Base-by-base conservation (phyloP, 1,140 invertebrate genomes). In the Cyclina sinensis region DNA sequence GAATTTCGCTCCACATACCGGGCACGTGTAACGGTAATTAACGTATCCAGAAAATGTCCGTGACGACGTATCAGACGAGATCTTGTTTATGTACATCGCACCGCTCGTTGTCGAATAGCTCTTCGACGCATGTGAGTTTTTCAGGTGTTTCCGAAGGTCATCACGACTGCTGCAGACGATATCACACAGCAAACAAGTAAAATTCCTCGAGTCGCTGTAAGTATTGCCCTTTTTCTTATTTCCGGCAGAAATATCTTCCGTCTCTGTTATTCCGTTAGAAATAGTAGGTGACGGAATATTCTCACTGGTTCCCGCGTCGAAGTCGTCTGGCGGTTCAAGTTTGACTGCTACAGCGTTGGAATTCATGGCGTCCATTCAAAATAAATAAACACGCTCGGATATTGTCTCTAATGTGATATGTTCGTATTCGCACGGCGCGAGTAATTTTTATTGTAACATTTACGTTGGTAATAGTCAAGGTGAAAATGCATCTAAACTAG, bases 1-100 rank as follows among this genome's bases (percentile, higher is more conserved):
- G 86, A 88, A 88, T 62, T 88, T 88, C 12, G 86, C 86, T 30
- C 80, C 68, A 76, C 86, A 88, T 16, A 39, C 35, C 16, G 62
- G 30, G 37, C 86, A 88, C 5, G 86, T 74, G n/a, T 88, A 88
- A 18, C 86, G 37, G 57, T 82, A 82, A 62, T 88, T 82, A 5
- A 88, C 59, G 39, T 82, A 82, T 35, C 68, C 51, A 0, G 86
- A 54, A 57, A 82, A 46, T 32, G n/a, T 62, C 18, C 46, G 32
- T 0, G 39, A 0, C 1, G 32, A 14, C 5, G 24, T 18, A 39
- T 82, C 86, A 9, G 46, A 37, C 46, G 85, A 65, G 39, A 80
- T 18, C 9, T 43, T 68, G 14, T 37, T 46, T 7, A 54, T 16
- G 37, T 76, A 70, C 48, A 54, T 81, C 16, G 39, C 21, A 24